Base-by-base conservation (phyloP, 2,888 invertebrate genomes). In the Neoaliturus tenellus region DNA sequence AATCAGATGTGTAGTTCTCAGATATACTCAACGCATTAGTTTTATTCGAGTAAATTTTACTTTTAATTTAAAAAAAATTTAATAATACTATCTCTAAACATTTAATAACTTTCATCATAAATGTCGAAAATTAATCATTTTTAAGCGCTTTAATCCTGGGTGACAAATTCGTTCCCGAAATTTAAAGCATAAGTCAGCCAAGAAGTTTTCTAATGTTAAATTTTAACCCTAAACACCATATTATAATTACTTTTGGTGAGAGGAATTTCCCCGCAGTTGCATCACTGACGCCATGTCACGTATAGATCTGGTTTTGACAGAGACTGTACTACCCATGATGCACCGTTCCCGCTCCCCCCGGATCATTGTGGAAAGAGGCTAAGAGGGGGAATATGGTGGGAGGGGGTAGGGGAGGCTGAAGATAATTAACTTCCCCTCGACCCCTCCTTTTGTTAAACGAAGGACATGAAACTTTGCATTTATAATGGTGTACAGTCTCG, bases 261-360 rank as follows among this genome's bases (percentile, higher is more conserved):
- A 55, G 55, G 55, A 55, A 48, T 78, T 78, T 35, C 78, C 55
- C 35, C 33, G 28, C 33, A 20, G 33, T 55, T 28, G 78, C 35
- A 51, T 6, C 78, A 51, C 55, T 78, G 78, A 8, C 33, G 10
- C 33, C 10, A 5, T 23, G 78, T 25, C 33, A 33, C 28, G 44
- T 78, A 78, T 78, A 55, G 78, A 78, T 78, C 78, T 78, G 33
- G 55, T 82, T 82, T 55, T 82, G 28, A 71, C 82, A 10, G 35
- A 28, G 82, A 82, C 73, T 82, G 82, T 82, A 82, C 82, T 81
- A 73, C 82, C 82, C 82, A 73, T 71, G 39, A 82, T 82, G 82
- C 82, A 71, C 73, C 73, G 44, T 82, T 82, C 82, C 39, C 71
- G 55, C 41, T 73, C 73, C 82, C 81, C 81, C 35, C 71, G 25